Evolutionary conservation across 2,888 invertebrate species (phyloP), one percentile per base, ranked within the genome.

Genomic region (Fissipunctia ypsillon): DNA sequence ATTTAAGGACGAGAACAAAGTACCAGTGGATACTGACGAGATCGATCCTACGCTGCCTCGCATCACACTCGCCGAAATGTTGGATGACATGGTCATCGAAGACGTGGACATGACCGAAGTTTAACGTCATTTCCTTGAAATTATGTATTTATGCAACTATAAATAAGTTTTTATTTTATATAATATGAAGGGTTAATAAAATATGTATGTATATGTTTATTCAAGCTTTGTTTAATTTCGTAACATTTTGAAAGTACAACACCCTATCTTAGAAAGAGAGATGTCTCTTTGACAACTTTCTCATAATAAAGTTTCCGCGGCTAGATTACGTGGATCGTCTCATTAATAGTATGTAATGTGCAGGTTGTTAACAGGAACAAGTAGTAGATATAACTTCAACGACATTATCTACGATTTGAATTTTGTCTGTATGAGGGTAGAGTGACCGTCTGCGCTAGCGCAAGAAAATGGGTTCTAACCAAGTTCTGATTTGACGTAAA

Each of bases 61-160:
- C 80, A 98, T 99, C 81, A 98, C 98, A 0, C 96, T 99, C 12
- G 98, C 98, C 56, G 99, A 99, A 95, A 99, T 99, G 99, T 95
- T 99, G 84, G 99, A 99, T 81, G 99, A 99, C 92, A 95, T 99
- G 88, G 97, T 97, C 56, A 97, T 99, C 61, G 97, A 97, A 69
- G 98, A 99, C 90, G 97, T 97, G 43, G 98, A 98, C 88, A 98
- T 98, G 98, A 96, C 95, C 50, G 97, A 97, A 88, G 95, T 95
- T 76, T 95, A 76, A 77, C 5, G 7, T 28, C n/a, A 22, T 14
- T 54, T 54, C 56, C 31, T 52, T 28, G n/a, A 14, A 45, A 50
- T n/a, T 31, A 19, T 48, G 14, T 52, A 63, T 28, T 14, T 28
- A 54, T 28, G 3, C 28, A 54, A 14, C 10, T 19, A 63, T 60